Evolutionary conservation across 2,113 vertebrate species (phyloP), one percentile per base, ranked within the genome.

Genomic region (Tachycineta bicolor): DNA sequence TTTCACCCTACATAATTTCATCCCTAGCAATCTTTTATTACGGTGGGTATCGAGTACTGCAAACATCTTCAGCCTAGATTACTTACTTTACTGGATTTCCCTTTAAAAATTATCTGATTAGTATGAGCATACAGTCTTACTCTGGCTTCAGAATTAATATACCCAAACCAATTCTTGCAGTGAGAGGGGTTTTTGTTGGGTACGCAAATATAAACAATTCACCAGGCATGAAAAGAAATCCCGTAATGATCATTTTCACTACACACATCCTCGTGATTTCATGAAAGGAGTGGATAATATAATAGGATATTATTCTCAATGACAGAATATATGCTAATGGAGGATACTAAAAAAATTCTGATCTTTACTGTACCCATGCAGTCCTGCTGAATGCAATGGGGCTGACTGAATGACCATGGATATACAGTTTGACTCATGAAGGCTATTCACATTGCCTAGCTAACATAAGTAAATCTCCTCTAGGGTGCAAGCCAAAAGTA

Each of bases 21-120:
- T 53, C 62, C 44, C 33, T 2, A 67, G 69, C 28, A 78, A 64
- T 91, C 87, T 87, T 64, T 37, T 82, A 0, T 76, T 89, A 78
- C 53, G 20, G 41, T 52, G 25, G 26, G 44, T 58, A 89, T 19
- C 56, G 64, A 28, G 26, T 65, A 75, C 26, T 58, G 47, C 22
- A 53, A 26, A 77, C 53, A 79, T 50, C 39, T 85, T 79, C 5
- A 4, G 31, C 31, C 34, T 68, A 76, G 52, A 76, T 84, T 46
- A 78, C 34, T 60, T 87, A 89, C 55, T 84, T 75, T 56, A 79
- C n/a, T 65, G 65, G 20, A 89, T 79, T 78, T 70, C 24, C n/a
- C 81, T 91, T 75, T 39, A 89, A 94, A 49, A 91, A 75, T 58
- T 87, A 78, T 75, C 60, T 84, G 73, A 93, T 94, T 76, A 87